A percentile compares a stretch with the other conserved stretches of the same genome.
Conservation (phyloP, 1,140 invertebrate species). For the Polypedilum vanderplanki region DNA sequence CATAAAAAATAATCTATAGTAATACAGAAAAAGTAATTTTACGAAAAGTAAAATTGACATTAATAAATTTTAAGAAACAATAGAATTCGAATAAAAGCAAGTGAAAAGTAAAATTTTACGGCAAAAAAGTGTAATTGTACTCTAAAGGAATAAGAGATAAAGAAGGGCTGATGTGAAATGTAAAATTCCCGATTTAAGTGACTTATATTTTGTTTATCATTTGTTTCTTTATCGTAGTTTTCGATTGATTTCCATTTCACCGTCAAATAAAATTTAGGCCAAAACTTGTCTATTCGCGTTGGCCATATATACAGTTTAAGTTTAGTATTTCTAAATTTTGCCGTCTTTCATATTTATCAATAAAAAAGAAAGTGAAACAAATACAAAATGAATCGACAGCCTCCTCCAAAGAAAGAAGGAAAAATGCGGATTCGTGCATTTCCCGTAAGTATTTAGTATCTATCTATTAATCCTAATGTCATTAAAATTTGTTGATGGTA, state of each 20-base stretch:
- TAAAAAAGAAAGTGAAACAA: not conserved
- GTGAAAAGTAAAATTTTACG: slow-evolving; percentile 12
- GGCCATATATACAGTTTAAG: not conserved
- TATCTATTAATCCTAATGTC: not conserved
- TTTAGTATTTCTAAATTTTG: no score
- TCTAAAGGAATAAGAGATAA: not conserved
- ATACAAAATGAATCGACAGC: slow-evolving; percentile 34
- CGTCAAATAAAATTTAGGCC: slow-evolving; percentile 14
- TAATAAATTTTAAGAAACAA: no score
- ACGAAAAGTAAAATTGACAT: no score
- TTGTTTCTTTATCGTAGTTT: not conserved
- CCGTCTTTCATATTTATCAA: no score
- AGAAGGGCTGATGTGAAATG: not conserved
- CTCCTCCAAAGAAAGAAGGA: slow-evolving; percentile 72
- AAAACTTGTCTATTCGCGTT: not conserved
- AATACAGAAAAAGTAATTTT: no score
- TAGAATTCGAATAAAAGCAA: not conserved
- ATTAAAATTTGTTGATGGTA: no score
- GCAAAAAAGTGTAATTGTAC: not conserved
- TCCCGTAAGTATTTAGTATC: slow-evolving; percentile 88
- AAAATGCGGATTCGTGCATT: slow-evolving; percentile 97
- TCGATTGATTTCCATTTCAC: not conserved
- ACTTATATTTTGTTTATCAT: not conserved
- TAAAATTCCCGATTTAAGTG: not conserved
- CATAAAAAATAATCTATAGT: no score